Conservation (phyloP, 1,140 invertebrate genomes). For the Bemisia tabaci region DNA sequence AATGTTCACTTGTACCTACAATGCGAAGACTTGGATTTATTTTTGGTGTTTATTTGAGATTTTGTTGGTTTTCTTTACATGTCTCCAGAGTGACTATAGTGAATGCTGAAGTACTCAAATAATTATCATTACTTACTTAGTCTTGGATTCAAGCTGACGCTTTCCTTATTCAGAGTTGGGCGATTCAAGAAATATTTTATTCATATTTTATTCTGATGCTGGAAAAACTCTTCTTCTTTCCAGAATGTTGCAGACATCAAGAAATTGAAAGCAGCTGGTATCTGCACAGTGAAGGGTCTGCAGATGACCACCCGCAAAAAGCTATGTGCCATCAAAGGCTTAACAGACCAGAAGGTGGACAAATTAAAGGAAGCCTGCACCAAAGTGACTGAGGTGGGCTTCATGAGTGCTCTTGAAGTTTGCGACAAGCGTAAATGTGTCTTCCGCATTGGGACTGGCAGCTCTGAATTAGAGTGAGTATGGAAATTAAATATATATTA, state of each 20-base stretch:
- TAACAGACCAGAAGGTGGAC: constrained; percentile 66
- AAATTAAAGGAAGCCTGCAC: constrained; percentile 66
- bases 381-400: constrained; percentile 42
- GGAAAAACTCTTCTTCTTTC: constrained; percentile 1
- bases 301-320: constrained; percentile 67
- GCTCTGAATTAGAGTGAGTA: constrained; percentile 53
- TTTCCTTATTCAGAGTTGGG: too few relatives aligned
- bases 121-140: too few relatives aligned
- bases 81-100: too few relatives aligned
- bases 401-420: constrained; percentile 61
- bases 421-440: constrained; percentile 52
- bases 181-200: too few relatives aligned
- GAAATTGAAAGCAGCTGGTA: constrained; percentile 59
- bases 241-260: constrained; percentile 46
- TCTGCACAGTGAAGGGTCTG: constrained; percentile 66
- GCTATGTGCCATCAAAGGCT: constrained; percentile 56
- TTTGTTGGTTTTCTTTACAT: too few relatives aligned
- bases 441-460: constrained; percentile 60
- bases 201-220: too few relatives aligned
- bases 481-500: background rate
- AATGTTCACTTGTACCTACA: too few relatives aligned
- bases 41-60: too few relatives aligned
- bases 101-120: too few relatives aligned
- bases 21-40: too few relatives aligned
- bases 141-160: too few relatives aligned